phyloP scores from a whole-genome alignment of 2,113 vertebrate species.

The Porphyrio hochstetteri region DNA sequence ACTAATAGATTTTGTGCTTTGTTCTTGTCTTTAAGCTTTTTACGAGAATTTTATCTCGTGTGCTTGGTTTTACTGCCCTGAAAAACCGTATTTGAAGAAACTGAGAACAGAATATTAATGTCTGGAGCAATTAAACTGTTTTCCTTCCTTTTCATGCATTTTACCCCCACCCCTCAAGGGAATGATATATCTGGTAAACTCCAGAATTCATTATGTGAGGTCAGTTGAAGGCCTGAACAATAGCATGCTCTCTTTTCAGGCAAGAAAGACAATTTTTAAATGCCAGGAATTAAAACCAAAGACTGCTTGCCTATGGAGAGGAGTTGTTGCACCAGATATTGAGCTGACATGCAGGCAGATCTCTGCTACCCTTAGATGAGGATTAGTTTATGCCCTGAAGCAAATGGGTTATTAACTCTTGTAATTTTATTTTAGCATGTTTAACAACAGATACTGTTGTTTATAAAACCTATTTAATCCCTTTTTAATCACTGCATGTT shows the following conservation, averaged over 20 bases:
- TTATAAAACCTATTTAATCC: constrained; percentile 64
- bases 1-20: background rate
- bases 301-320: background rate
- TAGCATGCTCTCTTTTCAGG: background rate
- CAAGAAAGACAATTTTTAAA: constrained; percentile 3
- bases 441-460: constrained; percentile 62
- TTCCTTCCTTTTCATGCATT: constrained; percentile 18
- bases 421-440: constrained; percentile 69
- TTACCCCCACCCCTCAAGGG: background rate
- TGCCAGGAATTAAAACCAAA: constrained; percentile 7
- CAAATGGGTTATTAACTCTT: constrained; percentile 55
- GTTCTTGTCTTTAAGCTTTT: background rate
- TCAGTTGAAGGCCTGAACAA: constrained; percentile 33
- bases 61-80: background rate
- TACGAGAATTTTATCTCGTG: background rate
- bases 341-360: constrained; percentile 36
- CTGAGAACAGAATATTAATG: background rate
- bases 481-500: constrained; percentile 52
- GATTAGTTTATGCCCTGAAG: constrained; percentile 61
- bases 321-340: constrained; percentile 22
- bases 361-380: constrained; percentile 37
- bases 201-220: constrained; percentile 43
- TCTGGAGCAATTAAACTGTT: background rate
- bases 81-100: background rate
- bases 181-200: constrained; percentile 29